Evolutionary conservation across 2,888 invertebrate genomes (phyloP), one percentile per base, ranked within the genome.

Genomic region (Vanessa cardui): DNA sequence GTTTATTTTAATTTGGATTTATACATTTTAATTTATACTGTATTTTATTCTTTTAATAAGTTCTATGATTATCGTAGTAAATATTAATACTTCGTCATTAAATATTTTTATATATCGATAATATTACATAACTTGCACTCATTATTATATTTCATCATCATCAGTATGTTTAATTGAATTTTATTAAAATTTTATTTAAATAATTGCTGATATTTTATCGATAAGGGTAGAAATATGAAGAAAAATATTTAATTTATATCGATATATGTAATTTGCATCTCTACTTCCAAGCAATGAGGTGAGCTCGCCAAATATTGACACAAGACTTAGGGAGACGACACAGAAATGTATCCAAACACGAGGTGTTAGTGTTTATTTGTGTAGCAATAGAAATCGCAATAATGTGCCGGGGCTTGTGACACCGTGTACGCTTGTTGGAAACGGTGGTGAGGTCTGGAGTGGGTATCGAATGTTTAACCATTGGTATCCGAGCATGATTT

Each of bases 301-400:
- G 83, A 83, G 80, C 82, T 83, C 74, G 66, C 76, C 84, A 88
- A 90, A 90, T 88, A 89, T 90, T 89, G 86, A 86, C 88, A 79
- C 79, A 76, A 84, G 85, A 83, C 89, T 89, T 87, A 86, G 84
- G 84, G 83, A 84, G 82, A 82, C 83, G 86, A 83, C 83, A 79
- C 78, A 81, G 88, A 88, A 87, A 88, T 88, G 87, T 87, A 83
- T 83, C 84, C 87, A 84, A 87, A 87, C 84, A 85, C 74, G 79
- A 87, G 88, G 89, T 89, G 89, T 86, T 81, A 82, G 76, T 85
- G 85, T 83, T 83, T 89, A 81, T 89, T 89, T 90, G 86, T 79
- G 68, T 72, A 86, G 87, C 88, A 84, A 87, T 88, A 86, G 83
- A 86, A 77, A 80, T 81, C 80, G 84, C 85, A 83, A 83, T 84